Evolutionary conservation across 2,888 invertebrate species (phyloP).

Genomic region (Chelonus formosanus): DNA sequence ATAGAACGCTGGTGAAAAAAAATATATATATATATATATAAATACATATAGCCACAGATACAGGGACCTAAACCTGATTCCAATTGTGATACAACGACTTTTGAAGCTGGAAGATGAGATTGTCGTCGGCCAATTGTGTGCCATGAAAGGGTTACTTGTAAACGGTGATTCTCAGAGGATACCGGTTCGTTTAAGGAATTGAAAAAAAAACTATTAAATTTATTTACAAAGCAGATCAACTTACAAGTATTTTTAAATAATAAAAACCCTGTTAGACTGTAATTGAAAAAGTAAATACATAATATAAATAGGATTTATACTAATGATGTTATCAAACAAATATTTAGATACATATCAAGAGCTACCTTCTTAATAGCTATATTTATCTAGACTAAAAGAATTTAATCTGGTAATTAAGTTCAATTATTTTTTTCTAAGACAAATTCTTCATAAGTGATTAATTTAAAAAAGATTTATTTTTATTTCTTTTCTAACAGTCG

Average conservation of each 20-base stretch:
- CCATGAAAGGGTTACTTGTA: slow-evolving; percentile 28
- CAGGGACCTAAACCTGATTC: slow-evolving; percentile 19
- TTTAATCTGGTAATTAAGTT: too few relatives aligned
- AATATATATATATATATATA: slow-evolving; percentile 7
- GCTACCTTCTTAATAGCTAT: too few relatives aligned
- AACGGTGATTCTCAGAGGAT: slow-evolving; percentile 16
- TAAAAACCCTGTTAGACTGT: not conserved
- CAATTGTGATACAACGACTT: slow-evolving; percentile 24
- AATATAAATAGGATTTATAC: not conserved
- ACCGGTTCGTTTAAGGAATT: slow-evolving; percentile 22
- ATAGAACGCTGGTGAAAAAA: slow-evolving; percentile 12
- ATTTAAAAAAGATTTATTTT: too few relatives aligned
- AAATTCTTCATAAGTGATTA: too few relatives aligned
- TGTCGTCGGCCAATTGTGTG: slow-evolving; percentile 27
- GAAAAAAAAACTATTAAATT: slow-evolving; percentile 4
- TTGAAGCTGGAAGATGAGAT: slow-evolving; percentile 22
- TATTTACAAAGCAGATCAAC: slow-evolving; percentile 13
- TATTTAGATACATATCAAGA: too few relatives aligned
- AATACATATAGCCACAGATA: slow-evolving; percentile 2
- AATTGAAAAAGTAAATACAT: not conserved
- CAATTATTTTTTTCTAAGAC: too few relatives aligned
- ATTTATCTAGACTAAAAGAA: too few relatives aligned
- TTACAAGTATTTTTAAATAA: not conserved
- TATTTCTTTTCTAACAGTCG: too few relatives aligned
- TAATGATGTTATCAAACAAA: too few relatives aligned